Percentiles rank a stretch among this genome's conserved stretches.
Conservation (phyloP, 2,113 vertebrate species). For the Xyrauchen texanus region DNA sequence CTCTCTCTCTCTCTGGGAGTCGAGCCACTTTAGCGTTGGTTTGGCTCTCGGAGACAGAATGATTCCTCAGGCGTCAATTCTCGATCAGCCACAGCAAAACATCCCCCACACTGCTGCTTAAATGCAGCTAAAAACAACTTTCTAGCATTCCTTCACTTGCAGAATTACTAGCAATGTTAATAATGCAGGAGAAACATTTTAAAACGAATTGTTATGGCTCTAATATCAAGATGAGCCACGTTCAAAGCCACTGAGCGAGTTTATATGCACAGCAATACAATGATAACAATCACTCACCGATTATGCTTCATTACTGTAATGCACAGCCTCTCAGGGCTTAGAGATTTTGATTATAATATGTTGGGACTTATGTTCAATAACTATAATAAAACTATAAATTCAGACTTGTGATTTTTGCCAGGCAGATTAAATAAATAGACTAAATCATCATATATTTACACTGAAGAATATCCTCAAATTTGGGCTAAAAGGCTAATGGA, state of each 20-base stretch:
- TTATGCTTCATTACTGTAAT: too few species aligned
- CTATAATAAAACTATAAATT: too few species aligned
- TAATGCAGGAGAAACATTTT: not conserved
- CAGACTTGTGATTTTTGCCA: too few species aligned
- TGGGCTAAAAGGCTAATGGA: too few species aligned
- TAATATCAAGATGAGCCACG: not conserved
- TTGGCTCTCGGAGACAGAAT: not conserved
- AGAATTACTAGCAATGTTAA: not conserved
- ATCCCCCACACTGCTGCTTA: slow-evolving; percentile 12
- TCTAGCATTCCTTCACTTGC: not conserved
- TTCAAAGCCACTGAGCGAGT: not conserved
- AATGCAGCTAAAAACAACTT: not conserved
- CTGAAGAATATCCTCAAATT: too few species aligned
- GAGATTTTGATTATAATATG: too few species aligned
- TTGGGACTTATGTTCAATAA: too few species aligned
- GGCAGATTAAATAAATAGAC: too few species aligned
- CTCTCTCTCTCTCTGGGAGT: slow-evolving; percentile 60
- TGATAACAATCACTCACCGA: too few species aligned
- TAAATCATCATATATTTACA: too few species aligned
- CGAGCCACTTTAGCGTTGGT: slow-evolving; percentile 49
- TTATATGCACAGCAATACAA: too few species aligned
- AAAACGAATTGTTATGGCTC: not conserved
- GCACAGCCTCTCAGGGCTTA: too few species aligned
- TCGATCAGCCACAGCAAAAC: slow-evolving; percentile 2
- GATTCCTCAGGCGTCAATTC: slow-evolving; percentile 31